phyloP scores from a whole-genome alignment of 1,140 invertebrate species.

The Drosophila repletoides region DNA sequence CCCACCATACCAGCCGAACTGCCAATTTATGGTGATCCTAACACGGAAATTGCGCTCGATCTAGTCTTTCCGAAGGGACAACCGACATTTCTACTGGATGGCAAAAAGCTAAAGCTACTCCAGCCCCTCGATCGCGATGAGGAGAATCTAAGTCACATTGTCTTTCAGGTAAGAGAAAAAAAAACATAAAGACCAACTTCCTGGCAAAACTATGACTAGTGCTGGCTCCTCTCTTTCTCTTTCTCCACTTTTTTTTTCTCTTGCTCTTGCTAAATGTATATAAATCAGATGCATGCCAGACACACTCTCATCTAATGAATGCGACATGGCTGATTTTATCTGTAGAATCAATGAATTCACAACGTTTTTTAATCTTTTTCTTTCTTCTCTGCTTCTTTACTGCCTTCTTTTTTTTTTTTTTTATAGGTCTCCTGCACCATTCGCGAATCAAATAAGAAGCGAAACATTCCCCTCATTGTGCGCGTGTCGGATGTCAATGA shows the following conservation, averaged over 20 bases:
- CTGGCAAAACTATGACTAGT: too few relatives aligned
- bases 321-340: conserved; percentile 28
- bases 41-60: conserved; percentile 90
- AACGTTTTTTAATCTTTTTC: conserved; percentile 1
- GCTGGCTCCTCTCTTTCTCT: background rate
- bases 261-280: conserved; percentile 10
- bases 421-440: conserved; percentile 90
- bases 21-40: conserved; percentile 91
- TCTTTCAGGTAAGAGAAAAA: conserved; percentile 88
- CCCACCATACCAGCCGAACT: conserved; percentile 89
- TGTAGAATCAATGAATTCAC: conserved; percentile 11
- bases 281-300: conserved; percentile 8
- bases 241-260: background rate
- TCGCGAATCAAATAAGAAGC: conserved; percentile 88
- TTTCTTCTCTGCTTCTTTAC: conserved; percentile 10
- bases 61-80: conserved; percentile 90
- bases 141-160: conserved; percentile 92
- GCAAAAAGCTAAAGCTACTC: conserved; percentile 90
- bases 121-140: conserved; percentile 92
- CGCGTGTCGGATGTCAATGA: conserved; percentile 95
- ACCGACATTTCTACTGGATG: conserved; percentile 90
- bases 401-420: conserved; percentile 77
- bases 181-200: background rate
- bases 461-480: conserved; percentile 93
- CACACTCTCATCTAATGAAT: conserved; percentile 27